A percentile compares a stretch with the other conserved stretches of the same genome.
Evolutionary conservation across 2,888 invertebrate species (phyloP).

Genomic region (Hermaeophaga mercurialis): DNA sequence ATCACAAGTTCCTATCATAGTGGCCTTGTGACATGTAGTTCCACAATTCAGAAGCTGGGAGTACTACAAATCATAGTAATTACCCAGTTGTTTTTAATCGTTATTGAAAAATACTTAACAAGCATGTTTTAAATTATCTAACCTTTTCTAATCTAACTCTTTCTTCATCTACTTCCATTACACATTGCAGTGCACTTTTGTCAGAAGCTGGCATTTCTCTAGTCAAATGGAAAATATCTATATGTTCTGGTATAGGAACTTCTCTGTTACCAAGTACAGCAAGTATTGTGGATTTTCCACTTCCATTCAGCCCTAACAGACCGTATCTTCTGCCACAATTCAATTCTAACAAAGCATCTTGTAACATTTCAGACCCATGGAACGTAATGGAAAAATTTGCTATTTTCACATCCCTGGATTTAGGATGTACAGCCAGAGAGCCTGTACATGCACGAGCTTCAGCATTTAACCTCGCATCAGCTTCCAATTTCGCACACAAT

Average conservation of each 20-base stretch:
- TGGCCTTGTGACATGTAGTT: no score
- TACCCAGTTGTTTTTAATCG: no score
- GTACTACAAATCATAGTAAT: no score
- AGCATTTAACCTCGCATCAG: slow-evolving; percentile 90
- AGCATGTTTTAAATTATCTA: slow-evolving; percentile 62
- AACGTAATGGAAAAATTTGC: slow-evolving; percentile 96
- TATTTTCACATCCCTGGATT: slow-evolving; percentile 95
- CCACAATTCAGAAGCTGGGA: no score
- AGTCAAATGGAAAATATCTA: slow-evolving; percentile 96
- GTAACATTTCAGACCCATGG: slow-evolving; percentile 94
- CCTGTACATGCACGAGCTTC: slow-evolving; percentile 95
- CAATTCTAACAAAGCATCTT: slow-evolving; percentile 94
- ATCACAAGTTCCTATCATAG: no score
- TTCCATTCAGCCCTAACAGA: slow-evolving; percentile 95
- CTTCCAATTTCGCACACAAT: slow-evolving; percentile 83
- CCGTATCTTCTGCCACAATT: slow-evolving; percentile 98
- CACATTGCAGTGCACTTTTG: slow-evolving; percentile 93
- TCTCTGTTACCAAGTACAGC: slow-evolving; percentile 91
- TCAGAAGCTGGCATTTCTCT: slow-evolving; percentile 98
- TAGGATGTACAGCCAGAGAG: slow-evolving; percentile 91
- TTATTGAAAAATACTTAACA: no score
- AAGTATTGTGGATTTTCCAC: slow-evolving; percentile 95
- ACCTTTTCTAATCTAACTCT: slow-evolving; percentile 73
- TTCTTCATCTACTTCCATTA: slow-evolving; percentile 98
- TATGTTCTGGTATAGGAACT: slow-evolving; percentile 94